A percentile compares a stretch with the other conserved stretches of the same genome.
phyloP scores from a whole-genome alignment of 2,797 vertebrate genomes.

The Chelon labrosus region DNA sequence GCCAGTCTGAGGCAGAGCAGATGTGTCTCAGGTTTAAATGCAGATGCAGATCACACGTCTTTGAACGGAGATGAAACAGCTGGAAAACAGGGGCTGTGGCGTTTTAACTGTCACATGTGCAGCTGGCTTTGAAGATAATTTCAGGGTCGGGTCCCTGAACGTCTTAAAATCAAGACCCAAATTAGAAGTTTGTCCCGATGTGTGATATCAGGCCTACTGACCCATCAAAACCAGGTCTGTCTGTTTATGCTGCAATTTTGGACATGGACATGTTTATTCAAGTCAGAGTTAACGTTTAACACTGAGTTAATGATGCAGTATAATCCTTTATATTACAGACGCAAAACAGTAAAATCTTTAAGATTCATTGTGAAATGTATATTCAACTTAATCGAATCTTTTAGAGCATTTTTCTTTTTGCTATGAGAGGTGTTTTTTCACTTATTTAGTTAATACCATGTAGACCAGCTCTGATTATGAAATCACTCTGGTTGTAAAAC shows the following conservation, averaged over 20 bases:
- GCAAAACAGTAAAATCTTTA: not conserved
- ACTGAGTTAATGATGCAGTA: not conserved
- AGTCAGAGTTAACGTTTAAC: not conserved
- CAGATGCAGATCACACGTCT: constrained; percentile 45
- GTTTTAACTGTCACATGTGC: constrained; percentile 20
- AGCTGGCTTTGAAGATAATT: constrained; percentile 18
- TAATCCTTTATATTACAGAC: not conserved
- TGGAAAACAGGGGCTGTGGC: not conserved
- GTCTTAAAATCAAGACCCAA: constrained; percentile 30
- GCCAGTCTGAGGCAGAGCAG: constrained; percentile 33
- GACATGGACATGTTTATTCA: not conserved
- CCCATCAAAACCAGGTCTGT: not conserved
- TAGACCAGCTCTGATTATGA: not conserved
- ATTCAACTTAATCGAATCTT: not conserved
- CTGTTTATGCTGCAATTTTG: too few species aligned
- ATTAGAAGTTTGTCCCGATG: constrained; percentile 2
- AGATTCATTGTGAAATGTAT: not conserved
- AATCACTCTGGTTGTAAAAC: constrained; percentile 2
- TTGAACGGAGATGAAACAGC: constrained; percentile 40
- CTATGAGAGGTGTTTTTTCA: not conserved
- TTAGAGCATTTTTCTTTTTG: not conserved
- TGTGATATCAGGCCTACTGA: not conserved
- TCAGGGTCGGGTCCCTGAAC: constrained; percentile 22
- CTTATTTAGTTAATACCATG: not conserved
- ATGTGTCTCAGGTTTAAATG: constrained; percentile 45